phyloP scores from a whole-genome alignment of 2,888 invertebrate species.

The Agrochola lychnidis region DNA sequence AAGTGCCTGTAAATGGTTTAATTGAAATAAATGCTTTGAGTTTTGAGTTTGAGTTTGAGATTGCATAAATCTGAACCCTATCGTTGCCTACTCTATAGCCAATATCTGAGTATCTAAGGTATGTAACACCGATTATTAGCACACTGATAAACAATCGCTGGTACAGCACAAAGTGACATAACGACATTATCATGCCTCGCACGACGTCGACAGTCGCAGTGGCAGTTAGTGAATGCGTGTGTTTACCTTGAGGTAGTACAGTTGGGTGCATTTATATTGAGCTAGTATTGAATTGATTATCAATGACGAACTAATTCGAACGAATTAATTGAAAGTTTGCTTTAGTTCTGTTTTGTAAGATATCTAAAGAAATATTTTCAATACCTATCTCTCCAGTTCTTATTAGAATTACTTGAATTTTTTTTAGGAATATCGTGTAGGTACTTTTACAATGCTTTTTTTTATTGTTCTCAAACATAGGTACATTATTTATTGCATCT shows the following conservation, averaged over 20 bases:
- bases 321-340: background rate
- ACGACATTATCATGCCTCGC: slow-evolving; percentile 63
- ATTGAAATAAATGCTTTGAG: no score
- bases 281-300: background rate
- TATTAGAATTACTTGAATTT: no score
- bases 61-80: background rate
- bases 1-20: no score
- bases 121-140: slow-evolving; percentile 33
- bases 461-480: no score
- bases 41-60: no score
- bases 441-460: no score
- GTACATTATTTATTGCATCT: no score
- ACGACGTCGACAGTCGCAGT: slow-evolving; percentile 48
- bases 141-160: slow-evolving; percentile 24
- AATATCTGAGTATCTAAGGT: slow-evolving; percentile 21
- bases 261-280: slow-evolving; percentile 54
- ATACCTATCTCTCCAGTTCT: no score
- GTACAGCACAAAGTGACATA: slow-evolving; percentile 43
- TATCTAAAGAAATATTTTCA: no score
- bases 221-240: slow-evolving; percentile 68
- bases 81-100: background rate
- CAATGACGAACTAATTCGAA: background rate
- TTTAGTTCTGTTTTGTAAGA: no score
- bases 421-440: no score
- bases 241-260: slow-evolving; percentile 73